These are phyloP conservation scores for Hipposideros larvatus DNA, from an alignment of 2,797 vertebrate species.

Conservation along the genomic window DNA sequence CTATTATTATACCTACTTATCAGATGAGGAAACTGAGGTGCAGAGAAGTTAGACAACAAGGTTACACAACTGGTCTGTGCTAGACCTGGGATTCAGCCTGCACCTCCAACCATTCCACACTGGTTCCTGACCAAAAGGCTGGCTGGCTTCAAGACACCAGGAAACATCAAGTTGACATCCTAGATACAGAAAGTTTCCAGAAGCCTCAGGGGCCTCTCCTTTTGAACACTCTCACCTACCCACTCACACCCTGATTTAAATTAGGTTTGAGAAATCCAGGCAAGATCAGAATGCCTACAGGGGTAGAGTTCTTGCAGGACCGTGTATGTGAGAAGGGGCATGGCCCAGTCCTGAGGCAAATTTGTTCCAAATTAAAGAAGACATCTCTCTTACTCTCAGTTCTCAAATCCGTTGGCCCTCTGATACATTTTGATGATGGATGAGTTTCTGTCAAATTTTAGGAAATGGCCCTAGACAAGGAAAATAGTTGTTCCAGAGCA, in stretches of 20 bases:
- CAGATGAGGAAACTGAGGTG: constrained; percentile 22
- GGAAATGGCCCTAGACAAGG: not conserved
- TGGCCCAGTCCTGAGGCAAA: not conserved
- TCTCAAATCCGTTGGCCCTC: not conserved
- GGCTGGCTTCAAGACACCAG: not conserved
- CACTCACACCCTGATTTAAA: constrained; percentile 52
- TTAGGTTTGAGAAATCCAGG: constrained; percentile 59
- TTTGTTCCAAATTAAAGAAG: not conserved
- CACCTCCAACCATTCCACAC: not conserved
- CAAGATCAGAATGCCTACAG: not conserved
- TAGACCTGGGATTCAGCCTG: not conserved
- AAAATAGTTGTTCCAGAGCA: not conserved
- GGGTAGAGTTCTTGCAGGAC: not conserved
- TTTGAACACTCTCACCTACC: not conserved
- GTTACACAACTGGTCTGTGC: not conserved
- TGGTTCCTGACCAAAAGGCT: not conserved
- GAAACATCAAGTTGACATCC: not conserved
- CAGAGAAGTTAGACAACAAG: not conserved
- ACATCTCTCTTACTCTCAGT: not conserved
- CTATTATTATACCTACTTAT: not conserved
- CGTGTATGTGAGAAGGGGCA: not conserved
- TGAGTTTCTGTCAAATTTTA: not conserved
- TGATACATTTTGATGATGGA: not conserved
- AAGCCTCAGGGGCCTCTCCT: not conserved
- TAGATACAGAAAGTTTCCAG: not conserved